Base-by-base conservation (phyloP, 2,888 invertebrate species). In the Hipparchia sbordonii region DNA sequence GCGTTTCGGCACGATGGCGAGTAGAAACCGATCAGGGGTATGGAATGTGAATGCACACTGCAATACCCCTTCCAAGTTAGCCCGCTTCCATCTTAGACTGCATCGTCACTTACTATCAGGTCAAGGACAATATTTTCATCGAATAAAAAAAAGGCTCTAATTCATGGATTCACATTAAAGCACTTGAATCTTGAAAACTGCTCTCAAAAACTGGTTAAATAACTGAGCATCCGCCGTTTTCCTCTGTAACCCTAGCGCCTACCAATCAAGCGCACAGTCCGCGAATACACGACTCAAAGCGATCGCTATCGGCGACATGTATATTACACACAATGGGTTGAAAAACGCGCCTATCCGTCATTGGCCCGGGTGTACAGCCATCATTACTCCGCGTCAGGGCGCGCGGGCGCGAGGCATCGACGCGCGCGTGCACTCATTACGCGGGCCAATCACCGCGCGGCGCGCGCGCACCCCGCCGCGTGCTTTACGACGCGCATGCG, bases 321-420 rank as follows among this genome's bases (percentile, higher is more conserved):
- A 76, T 76, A 76, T 75, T 73, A 72, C 72, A 70, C 82, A 90
- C 90, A 91, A 91, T 89, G 84, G 91, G 88, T 86, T 89, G 89
- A 88, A 86, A 89, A 87, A 88, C 89, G 88, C 89, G 89, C 85
- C 87, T 85, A 92, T 92, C 92, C 87, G 89, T 93, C 93, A 93
- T 93, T 91, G 91, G 92, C 84, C 87, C 87, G 86, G 84, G 80
- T 81, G 71, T 84, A 81, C 85, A 82, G 83, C 83, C 80, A 82
- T 86, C 90, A 92, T 92, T 91, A 88, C 87, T 92, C 87, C 81
- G 80, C 87, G 92, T 92, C 92, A 83, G 48, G 48, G 48, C 80
- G 75, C 83, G 82, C 82, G 81, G 82, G 79, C 56, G 85, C 82
- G 80, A 82, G 82, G 81, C 82, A 85, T 84, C 87, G 87, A 63